Percentiles rank a stretch among this genome's conserved stretches.
These are phyloP conservation scores for Hylomyscus alleni DNA, from an alignment of 2,797 vertebrate genomes.

Conservation along the genomic window DNA sequence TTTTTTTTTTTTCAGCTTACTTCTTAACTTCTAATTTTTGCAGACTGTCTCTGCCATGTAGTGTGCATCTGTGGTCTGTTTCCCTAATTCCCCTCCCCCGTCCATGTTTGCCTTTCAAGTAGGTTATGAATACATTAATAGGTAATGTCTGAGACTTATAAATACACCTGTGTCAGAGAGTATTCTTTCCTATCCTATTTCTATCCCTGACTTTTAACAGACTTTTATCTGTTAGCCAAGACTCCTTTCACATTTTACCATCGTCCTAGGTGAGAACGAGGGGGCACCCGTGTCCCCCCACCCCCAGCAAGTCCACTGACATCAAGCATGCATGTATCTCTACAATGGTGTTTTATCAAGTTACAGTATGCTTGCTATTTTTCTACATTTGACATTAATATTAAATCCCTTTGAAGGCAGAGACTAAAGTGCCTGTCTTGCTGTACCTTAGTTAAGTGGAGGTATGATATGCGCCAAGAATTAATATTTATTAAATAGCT, in stretches of 20 bases:
- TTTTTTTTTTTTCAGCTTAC: background rate
- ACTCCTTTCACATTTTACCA: background rate
- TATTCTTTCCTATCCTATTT: background rate
- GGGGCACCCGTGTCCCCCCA: background rate
- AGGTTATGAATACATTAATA: background rate
- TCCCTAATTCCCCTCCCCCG: background rate
- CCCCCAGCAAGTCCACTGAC: background rate
- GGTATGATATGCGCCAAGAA: background rate
- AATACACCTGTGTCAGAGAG: background rate
- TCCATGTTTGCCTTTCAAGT: background rate
- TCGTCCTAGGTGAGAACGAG: background rate
- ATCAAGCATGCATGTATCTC: background rate
- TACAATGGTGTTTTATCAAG: background rate
- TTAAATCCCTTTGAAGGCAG: background rate
- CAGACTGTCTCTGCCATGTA: too few relatives aligned
- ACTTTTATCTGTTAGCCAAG: background rate
- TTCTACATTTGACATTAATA: background rate
- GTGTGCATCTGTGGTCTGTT: background rate
- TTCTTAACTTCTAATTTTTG: background rate
- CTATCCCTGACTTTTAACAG: background rate
- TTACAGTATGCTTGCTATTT: background rate
- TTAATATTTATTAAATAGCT: conserved; percentile 7
- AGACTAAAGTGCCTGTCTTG: background rate
- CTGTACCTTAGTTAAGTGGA: background rate
- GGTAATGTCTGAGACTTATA: background rate